Evolutionary conservation across 1,140 invertebrate genomes (phyloP), one percentile per base, ranked within the genome.

Genomic region (Heliconius eleuchia): DNA sequence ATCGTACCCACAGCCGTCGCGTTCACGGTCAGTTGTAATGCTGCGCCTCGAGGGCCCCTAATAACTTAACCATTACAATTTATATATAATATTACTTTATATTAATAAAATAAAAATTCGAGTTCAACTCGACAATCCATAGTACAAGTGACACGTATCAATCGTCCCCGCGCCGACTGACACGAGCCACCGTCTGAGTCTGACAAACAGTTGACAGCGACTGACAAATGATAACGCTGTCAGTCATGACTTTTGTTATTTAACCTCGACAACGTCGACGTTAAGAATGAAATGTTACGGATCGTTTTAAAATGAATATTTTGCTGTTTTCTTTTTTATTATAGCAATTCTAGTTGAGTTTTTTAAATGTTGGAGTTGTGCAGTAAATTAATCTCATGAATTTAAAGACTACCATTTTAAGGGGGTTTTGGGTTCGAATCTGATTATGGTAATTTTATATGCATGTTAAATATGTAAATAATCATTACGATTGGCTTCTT

Each of bases 201-300:
- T 85, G 88, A 88, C 88, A 88, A 86, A 87, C 86, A 79, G 78
- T 83, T 87, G 90, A 88, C 87, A 88, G 84, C 88, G 73, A 80
- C 80, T 86, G 89, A 91, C 87, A 90, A 90, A 91, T 87, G 88
- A 83, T 83, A 79, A 46, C 81, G 77, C 74, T 78, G 81, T 83
- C 83, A 82, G 57, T 87, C 85, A 85, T 87, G 83, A 84, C 60
- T 66, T 66, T 66, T 66, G 60, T 66, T 66, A 66, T 66, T 66
- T 66, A 66, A 66, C 60, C 60, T 66, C 60, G 27, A 66, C 60
- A 30, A 30, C 60, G 60, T 66, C 60, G 27, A 66, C 60, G 60
- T 66, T 66, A 66, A 66, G 60, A 66, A 66, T 66, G 60, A 66
- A 66, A 66, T 66, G 60, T 66, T 66, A 66, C 60, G 60, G 27